Evolutionary conservation across 2,113 vertebrate species (phyloP).

Genomic region (Gobius niger): DNA sequence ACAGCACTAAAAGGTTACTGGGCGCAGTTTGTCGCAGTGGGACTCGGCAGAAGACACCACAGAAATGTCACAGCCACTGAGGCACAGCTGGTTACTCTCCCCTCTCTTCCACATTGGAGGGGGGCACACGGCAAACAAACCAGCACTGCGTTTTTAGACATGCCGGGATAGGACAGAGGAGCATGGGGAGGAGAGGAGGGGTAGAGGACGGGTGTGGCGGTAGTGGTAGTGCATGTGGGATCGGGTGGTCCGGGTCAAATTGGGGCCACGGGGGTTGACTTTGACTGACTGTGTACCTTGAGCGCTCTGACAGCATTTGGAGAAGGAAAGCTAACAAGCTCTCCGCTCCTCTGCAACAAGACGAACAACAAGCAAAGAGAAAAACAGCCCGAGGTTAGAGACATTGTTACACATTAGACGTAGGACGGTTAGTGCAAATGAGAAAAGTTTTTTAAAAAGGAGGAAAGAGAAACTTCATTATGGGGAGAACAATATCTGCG

Average conservation of each 20-base stretch:
- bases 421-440: conserved; percentile 39
- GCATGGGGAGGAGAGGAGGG: conserved; percentile 28
- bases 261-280: conserved; percentile 40
- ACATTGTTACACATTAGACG: conserved; percentile 40
- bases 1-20: conserved; percentile 3
- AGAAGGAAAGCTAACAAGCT: conserved; percentile 77
- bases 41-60: conserved; percentile 27
- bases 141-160: conserved; percentile 15
- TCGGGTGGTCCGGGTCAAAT: conserved; percentile 38
- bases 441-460: conserved; percentile 42
- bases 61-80: conserved; percentile 62
- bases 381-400: conserved; percentile 50
- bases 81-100: conserved; percentile 44
- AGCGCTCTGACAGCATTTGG: conserved; percentile 71
- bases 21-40: conserved; percentile 4
- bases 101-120: conserved; percentile 17
- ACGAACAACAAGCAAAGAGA: conserved; percentile 49
- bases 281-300: conserved; percentile 71
- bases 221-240: conserved; percentile 1
- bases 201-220: conserved; percentile 15
- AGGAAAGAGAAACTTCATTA: conserved; percentile 63
- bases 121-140: conserved; percentile 40
- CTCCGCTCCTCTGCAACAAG: conserved; percentile 75
- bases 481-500: conserved; percentile 58
- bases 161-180: conserved; percentile 18